These are phyloP conservation scores for Bovichtus diacanthus DNA, from an alignment of 2,797 vertebrate species.

Conservation along the genomic window DNA sequence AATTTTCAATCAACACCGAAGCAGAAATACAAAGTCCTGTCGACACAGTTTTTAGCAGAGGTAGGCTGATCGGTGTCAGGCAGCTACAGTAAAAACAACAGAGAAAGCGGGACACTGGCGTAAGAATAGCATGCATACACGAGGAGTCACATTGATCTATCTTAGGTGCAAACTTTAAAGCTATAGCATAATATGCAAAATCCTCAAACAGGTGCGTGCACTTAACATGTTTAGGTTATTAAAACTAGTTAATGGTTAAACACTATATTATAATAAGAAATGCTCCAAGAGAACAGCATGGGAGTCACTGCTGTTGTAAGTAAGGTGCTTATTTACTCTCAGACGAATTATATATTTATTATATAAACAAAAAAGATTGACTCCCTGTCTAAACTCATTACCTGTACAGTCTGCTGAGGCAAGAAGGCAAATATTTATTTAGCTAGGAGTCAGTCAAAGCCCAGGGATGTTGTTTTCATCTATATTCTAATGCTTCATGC, in stretches of 20 bases:
- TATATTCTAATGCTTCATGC: neutral
- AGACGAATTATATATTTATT: no score
- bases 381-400: neutral
- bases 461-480: neutral
- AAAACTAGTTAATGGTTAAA: neutral
- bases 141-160: neutral
- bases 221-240: neutral
- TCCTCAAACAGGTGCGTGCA: no score
- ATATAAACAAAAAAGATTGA: no score
- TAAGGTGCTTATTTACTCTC: accelerated
- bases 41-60: slow-evolving; percentile 19
- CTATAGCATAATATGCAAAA: neutral
- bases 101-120: neutral
- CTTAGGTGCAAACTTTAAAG: no score
- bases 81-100: neutral
- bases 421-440: neutral
- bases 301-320: neutral
- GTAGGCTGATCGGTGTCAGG: neutral
- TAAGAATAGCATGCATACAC: neutral
- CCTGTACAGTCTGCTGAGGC: neutral
- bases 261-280: neutral
- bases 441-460: neutral
- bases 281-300: neutral
- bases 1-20: slow-evolving; percentile 45
- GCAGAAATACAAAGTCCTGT: neutral